Conservation (phyloP, 2,113 vertebrate species). For the Neodontobutis hainanensis region DNA sequence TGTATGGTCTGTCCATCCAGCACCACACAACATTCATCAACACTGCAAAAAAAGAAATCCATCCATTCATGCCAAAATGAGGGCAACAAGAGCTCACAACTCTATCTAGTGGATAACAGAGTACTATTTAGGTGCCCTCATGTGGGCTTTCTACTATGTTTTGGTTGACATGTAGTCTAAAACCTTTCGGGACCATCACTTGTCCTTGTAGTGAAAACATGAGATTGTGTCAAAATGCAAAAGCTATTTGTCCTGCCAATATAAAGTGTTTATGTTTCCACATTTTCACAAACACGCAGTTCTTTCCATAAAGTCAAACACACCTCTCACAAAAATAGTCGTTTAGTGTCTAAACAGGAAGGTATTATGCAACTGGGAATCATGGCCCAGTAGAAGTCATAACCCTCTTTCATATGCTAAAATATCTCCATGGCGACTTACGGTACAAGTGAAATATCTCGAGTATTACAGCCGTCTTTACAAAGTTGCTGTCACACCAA, state of each 20-base stretch:
- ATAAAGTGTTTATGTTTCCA: neutral
- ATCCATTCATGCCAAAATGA: too few species aligned
- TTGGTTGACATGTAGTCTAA: too few species aligned
- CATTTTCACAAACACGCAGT: neutral
- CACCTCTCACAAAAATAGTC: conserved; percentile 18
- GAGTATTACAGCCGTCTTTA: too few species aligned
- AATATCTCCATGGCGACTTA: neutral
- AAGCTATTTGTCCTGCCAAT: neutral
- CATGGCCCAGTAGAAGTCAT: conserved; percentile 33
- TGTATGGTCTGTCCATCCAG: too few species aligned
- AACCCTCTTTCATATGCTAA: neutral
- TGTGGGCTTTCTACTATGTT: neutral
- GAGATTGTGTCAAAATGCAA: neutral
- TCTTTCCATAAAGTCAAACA: conserved; percentile 18
- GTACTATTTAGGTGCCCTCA: conserved; percentile 5
- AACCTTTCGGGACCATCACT: neutral
- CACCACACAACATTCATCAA: too few species aligned
- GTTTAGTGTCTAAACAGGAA: conserved; percentile 18
- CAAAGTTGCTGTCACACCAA: neutral
- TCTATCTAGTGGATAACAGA: neutral
- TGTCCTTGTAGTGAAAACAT: neutral
- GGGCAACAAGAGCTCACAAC: too few species aligned
- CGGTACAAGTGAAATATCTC: neutral
- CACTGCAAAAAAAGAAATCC: too few species aligned
- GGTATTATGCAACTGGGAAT: conserved; percentile 19